A percentile compares a stretch with the other conserved stretches of the same genome.
Conservation (phyloP, 2,797 vertebrate species). For the Lates japonicus region DNA sequence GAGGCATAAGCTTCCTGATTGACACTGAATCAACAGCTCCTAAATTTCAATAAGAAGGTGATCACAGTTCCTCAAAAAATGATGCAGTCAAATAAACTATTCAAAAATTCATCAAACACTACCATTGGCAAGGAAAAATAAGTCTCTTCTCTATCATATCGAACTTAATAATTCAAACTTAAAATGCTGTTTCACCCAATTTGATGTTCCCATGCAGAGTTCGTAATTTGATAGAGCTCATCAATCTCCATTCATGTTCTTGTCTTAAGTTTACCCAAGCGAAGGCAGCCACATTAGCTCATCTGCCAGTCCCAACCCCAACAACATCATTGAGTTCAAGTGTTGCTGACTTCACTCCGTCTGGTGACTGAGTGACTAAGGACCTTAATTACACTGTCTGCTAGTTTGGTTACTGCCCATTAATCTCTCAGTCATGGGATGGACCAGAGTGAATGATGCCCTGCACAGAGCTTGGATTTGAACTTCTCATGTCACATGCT, state of each 20-base stretch:
- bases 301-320: conserved; percentile 57
- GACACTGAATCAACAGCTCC: conserved; percentile 51
- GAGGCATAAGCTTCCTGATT: conserved; percentile 13
- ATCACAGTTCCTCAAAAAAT: neutral
- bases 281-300: conserved; percentile 64
- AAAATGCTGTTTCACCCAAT: conserved; percentile 26
- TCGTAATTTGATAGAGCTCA: conserved; percentile 55
- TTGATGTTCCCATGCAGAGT: conserved; percentile 34
- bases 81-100: conserved; percentile 1
- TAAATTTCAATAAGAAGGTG: conserved; percentile 27
- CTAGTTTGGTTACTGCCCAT: conserved; percentile 78
- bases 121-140: neutral
- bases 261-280: conserved; percentile 61
- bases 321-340: conserved; percentile 64
- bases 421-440: conserved; percentile 77
- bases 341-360: conserved; percentile 81
- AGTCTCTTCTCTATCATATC: conserved; percentile 10
- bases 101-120: conserved; percentile 9
- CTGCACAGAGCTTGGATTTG: conserved; percentile 27
- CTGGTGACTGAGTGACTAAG: conserved; percentile 84
- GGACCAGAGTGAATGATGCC: conserved; percentile 58
- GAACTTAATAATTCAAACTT: conserved; percentile 21
- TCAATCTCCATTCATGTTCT: conserved; percentile 63
- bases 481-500: conserved; percentile 23
- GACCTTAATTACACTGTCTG: conserved; percentile 87